Evolutionary conservation across 2,113 vertebrate genomes (phyloP), one percentile per base, ranked within the genome.

Genomic region (Trematomus loennbergii): DNA sequence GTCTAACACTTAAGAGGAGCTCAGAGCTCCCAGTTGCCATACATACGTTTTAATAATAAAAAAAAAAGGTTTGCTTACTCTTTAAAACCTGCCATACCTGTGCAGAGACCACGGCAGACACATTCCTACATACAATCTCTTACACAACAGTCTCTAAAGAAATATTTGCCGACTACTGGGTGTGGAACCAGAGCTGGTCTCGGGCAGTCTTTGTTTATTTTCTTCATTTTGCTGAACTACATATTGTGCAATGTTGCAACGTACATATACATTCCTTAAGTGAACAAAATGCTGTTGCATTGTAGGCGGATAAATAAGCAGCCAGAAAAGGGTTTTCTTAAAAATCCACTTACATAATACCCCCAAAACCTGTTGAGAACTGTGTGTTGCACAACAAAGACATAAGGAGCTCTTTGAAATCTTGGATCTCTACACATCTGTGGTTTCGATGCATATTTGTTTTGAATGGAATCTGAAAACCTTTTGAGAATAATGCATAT

Each of bases 1-100:
- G 64, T 78, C 79, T 52, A 61, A 71, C n/a, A 36, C 46, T n/a
- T 25, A 5, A 50, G 50, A 61, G 76, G 17, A 59, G 9, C 63
- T 11, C 20, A 5, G 4, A 69, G 9, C 17, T 58, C 36, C 53
- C 22, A 64, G 67, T 45, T 29, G 67, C 36, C 1, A 12, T 11
- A 18, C 12, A 6, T 36, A 5, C 4, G 5, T 36, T 36, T 36
- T 36, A 0, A 22, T 13, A 58, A 71, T 12, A 1, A 36, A 18
- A 25, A 33, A 4, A n/a, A 25, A 4, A 33, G 52, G 61, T 40
- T 43, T 53, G 12, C 17, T 5, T 16, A 20, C 18, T 12, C 17
- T 46, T 22, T 8, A 12, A 16, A 16, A 18, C 15, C 25, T 15
- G 17, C 20, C 25, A 1, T 3, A 52, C n/a, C 17, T 33, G 22